These are phyloP conservation scores for Nephrocerus scutellatus DNA, from an alignment of 2,888 invertebrate genomes.

Conservation along the genomic window DNA sequence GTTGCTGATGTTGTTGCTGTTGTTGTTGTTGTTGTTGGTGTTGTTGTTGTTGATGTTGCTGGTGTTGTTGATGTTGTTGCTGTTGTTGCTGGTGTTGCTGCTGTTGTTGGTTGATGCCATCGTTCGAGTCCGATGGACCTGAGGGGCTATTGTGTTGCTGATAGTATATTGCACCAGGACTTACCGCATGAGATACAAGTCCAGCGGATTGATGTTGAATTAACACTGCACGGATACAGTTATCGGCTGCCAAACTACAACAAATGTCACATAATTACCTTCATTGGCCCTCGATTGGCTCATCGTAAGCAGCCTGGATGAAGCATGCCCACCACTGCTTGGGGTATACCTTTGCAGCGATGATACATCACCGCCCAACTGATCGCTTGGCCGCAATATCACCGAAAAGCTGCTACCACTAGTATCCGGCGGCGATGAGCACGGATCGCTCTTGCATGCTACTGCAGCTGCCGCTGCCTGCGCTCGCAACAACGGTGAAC, in stretches of 20 bases:
- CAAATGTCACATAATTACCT: slow-evolving; percentile 26
- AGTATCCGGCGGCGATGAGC: slow-evolving; percentile 36
- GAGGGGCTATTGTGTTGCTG: slow-evolving; percentile 42
- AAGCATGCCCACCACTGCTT: slow-evolving; percentile 29
- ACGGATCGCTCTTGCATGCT: slow-evolving; percentile 38
- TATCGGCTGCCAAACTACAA: background rate
- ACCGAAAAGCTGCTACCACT: slow-evolving; percentile 39
- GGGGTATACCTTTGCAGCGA: slow-evolving; percentile 41
- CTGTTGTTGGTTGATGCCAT: slow-evolving; percentile 25
- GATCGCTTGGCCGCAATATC: slow-evolving; percentile 40
- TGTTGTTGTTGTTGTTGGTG: slow-evolving; percentile 22
- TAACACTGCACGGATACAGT: slow-evolving; percentile 23
- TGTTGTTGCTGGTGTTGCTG: slow-evolving; percentile 28
- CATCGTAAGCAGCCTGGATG: slow-evolving; percentile 31
- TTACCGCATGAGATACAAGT: slow-evolving; percentile 49
- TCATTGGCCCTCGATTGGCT: slow-evolving; percentile 39
- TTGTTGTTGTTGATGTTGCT: slow-evolving; percentile 24
- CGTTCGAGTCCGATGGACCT: slow-evolving; percentile 25
- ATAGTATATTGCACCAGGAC: slow-evolving; percentile 53
- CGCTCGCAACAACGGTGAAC: slow-evolving; percentile 39
- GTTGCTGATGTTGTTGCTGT: slow-evolving; percentile 26
- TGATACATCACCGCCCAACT: slow-evolving; percentile 29
- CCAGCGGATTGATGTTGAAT: slow-evolving; percentile 49
- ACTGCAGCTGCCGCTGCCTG: slow-evolving; percentile 27
- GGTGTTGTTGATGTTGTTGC: slow-evolving; percentile 18